phyloP scores from a whole-genome alignment of 2,113 vertebrate genomes.

The Archilochus colubris region DNA sequence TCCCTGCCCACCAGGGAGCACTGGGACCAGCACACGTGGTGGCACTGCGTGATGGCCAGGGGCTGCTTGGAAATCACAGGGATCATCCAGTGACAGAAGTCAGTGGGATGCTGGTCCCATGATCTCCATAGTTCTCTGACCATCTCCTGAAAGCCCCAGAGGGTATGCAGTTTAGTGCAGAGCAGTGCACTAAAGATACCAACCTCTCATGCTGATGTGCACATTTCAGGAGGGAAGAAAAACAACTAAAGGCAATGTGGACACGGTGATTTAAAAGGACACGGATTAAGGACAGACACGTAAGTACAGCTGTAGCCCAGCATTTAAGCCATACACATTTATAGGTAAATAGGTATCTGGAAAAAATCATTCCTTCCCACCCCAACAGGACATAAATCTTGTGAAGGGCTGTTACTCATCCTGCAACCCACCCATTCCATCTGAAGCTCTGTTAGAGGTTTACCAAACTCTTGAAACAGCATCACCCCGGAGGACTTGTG shows the following conservation, averaged over 20 bases:
- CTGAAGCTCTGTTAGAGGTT: neutral
- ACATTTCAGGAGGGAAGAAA: neutral
- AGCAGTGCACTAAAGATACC: neutral
- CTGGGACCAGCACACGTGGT: rapidly evolving
- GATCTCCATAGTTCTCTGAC: too few species aligned
- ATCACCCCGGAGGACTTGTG: neutral
- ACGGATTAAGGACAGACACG: neutral
- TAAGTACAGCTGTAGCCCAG: neutral
- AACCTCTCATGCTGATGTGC: neutral
- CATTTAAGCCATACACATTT: neutral
- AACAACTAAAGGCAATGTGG: neutral
- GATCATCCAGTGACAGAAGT: neutral
- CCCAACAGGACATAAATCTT: neutral
- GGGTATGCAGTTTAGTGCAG: neutral
- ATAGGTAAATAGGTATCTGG: neutral
- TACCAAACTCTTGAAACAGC: neutral
- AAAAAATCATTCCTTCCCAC: neutral
- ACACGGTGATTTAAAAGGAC: constrained; percentile 26
- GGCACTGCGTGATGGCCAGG: rapidly evolving
- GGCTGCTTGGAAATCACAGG: neutral
- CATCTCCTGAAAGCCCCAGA: neutral
- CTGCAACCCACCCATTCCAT: neutral
- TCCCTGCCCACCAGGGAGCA: rapidly evolving
- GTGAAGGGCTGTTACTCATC: neutral
- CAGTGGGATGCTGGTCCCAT: neutral